Evolutionary conservation across 2,888 invertebrate species (phyloP).

Genomic region (Stegophylla sp.): DNA sequence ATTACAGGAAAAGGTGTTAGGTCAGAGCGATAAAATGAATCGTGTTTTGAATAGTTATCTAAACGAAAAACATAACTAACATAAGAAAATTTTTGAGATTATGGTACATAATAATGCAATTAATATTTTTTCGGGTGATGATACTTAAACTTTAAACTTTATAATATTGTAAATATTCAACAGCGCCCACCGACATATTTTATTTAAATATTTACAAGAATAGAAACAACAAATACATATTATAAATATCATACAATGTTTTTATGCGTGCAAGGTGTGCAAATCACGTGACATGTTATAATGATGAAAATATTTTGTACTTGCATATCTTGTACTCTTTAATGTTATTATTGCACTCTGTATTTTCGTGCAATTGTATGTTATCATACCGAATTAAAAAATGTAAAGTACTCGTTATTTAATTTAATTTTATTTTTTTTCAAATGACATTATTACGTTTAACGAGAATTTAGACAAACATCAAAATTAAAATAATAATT

Average conservation of each 20-base stretch:
- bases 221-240: too few relatives aligned
- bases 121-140: constrained; percentile 39
- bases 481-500: too few relatives aligned
- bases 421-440: too few relatives aligned
- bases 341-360: too few relatives aligned
- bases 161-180: background rate
- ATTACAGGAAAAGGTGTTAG: constrained; percentile 14
- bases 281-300: constrained; percentile 27
- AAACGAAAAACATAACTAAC: constrained; percentile 5
- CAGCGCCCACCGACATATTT: background rate
- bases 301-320: constrained; percentile 6
- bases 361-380: too few relatives aligned
- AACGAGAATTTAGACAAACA: too few relatives aligned
- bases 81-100: constrained; percentile 14
- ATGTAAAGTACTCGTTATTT: too few relatives aligned
- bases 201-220: background rate
- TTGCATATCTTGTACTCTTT: too few relatives aligned
- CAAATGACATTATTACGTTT: too few relatives aligned
- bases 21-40: constrained; percentile 9
- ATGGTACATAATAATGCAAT: background rate
- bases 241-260: background rate
- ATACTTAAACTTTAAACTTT: constrained; percentile 30
- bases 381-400: too few relatives aligned
- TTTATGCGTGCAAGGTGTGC: background rate
- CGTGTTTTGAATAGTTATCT: constrained; percentile 14